Evolutionary conservation across 2,797 vertebrate species (phyloP).

Genomic region (Poecilia wingei): DNA sequence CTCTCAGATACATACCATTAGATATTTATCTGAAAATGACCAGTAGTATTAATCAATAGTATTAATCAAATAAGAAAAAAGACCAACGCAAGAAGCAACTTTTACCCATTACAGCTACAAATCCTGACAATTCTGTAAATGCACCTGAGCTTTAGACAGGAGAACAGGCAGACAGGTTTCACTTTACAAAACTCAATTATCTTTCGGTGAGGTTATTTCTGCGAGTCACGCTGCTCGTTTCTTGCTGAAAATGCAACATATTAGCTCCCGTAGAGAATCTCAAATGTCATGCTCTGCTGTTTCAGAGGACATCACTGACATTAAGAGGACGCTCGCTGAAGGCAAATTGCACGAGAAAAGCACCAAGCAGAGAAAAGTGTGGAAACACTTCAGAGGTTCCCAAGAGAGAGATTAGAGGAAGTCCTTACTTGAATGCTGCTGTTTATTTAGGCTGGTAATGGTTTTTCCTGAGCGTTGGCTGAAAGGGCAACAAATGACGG

Average conservation of each 20-base stretch:
- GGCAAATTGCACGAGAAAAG: slow-evolving; percentile 19
- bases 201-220: slow-evolving; percentile 40
- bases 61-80: background rate
- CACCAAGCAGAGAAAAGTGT: slow-evolving; percentile 10
- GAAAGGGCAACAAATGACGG: slow-evolving; percentile 24
- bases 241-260: slow-evolving; percentile 32
- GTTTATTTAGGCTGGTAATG: slow-evolving; percentile 44
- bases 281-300: slow-evolving; percentile 49
- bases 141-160: slow-evolving; percentile 2
- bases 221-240: slow-evolving; percentile 49
- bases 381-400: slow-evolving; percentile 36
- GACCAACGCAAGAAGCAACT: background rate
- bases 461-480: slow-evolving; percentile 27
- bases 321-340: slow-evolving; percentile 12
- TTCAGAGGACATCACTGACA: slow-evolving; percentile 43
- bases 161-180: slow-evolving; percentile 7
- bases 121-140: background rate
- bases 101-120: background rate
- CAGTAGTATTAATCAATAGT: background rate
- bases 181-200: slow-evolving; percentile 8
- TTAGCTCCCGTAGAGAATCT: slow-evolving; percentile 38
- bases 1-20: background rate
- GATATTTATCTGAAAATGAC: background rate
- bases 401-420: slow-evolving; percentile 45
- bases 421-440: slow-evolving; percentile 33